Conservation (phyloP, 2,888 invertebrate species). For the Philonicus albiceps region DNA sequence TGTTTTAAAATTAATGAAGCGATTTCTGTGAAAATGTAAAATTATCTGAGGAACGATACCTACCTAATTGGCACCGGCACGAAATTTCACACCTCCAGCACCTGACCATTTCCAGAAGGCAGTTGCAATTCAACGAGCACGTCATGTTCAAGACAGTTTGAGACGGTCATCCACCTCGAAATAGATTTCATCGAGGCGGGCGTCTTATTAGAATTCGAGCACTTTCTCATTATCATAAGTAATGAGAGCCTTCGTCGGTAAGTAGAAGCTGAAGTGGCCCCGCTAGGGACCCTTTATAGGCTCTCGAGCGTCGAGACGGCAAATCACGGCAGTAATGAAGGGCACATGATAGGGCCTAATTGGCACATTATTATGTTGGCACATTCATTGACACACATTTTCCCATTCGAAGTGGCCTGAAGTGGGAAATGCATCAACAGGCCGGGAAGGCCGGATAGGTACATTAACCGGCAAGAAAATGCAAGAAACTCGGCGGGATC, state of each 20-base stretch:
- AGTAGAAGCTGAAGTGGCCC: not conserved
- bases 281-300: not conserved
- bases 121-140: not conserved
- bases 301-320: not conserved
- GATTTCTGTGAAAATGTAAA: not conserved
- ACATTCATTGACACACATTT: conserved; percentile 35
- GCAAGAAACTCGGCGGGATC: not conserved
- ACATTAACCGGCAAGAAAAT: not conserved
- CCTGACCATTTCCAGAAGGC: not conserved
- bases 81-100: not conserved
- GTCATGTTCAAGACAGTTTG: not conserved
- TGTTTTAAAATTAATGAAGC: not conserved
- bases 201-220: not conserved
- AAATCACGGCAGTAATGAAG: not conserved
- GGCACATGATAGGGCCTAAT: conserved; percentile 21
- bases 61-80: not conserved
- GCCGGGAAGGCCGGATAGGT: not conserved
- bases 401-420: not conserved
- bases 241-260: not conserved
- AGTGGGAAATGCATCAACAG: conserved; percentile 14
- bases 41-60: not conserved
- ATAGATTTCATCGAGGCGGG: not conserved
- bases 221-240: conserved; percentile 25
- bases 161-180: not conserved
- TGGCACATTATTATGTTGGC: conserved; percentile 26